Evolutionary conservation across 2,888 invertebrate genomes (phyloP), one percentile per base, ranked within the genome.

Genomic region (Cremastinae sp.): DNA sequence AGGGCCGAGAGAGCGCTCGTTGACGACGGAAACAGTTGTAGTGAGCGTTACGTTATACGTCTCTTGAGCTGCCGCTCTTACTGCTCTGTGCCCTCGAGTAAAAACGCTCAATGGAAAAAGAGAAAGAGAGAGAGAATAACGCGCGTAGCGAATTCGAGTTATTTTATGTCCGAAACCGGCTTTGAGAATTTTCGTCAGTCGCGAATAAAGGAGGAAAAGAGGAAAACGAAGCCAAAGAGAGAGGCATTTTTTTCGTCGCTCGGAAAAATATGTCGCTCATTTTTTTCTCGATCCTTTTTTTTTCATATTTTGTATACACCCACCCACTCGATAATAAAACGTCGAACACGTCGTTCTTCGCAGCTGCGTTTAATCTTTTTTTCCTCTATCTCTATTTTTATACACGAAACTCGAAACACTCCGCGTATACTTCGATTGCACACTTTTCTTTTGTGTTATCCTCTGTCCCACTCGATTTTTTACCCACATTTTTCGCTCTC

Each of bases 11-110:
- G 28, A 28, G 56, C 53, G 49, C 49, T 72, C 84, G 85, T 85
- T 83, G 87, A 86, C 85, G 87, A 86, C 87, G 87, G 87, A 87
- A 88, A 88, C 87, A 87, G 88, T 87, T 87, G 87, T 86, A 83
- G 83, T 28, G 28, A 86, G 83, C 87, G 86, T 86, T 84, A 83
- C 86, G 84, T 85, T 86, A 77, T 78, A 83, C 83, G 78, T 59
- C 41, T 41, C 51, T 14, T 59, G 76, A 79, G 75, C 78, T 81
- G 79, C 81, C 79, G 79, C 59, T 79, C 81, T 47, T 74, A 74
- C 65, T 59, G 53, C 51, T 22, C 55, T 45, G 1, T 10, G 20
- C 28, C 35, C 16, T 5, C 20, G 64, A 14, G 45, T 64, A 37
- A 9, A 39, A 16, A 12, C 16, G 37, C 16, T 68, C 37, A 68